These are phyloP conservation scores for Bombus breviceps DNA, from an alignment of 1,140 invertebrate genomes.

Conservation along the genomic window DNA sequence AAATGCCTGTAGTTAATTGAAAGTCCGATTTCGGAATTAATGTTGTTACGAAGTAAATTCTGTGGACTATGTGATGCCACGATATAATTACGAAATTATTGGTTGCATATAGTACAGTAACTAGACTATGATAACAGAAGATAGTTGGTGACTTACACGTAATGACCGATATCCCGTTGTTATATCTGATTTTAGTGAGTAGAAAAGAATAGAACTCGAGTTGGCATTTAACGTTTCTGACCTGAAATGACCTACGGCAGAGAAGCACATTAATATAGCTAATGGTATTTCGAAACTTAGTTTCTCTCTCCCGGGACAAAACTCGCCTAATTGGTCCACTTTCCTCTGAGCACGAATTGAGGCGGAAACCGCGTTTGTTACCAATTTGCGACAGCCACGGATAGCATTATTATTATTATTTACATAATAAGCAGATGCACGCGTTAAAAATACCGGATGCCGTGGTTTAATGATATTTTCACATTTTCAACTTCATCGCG, in stretches of 20 bases:
- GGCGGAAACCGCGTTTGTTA: slow-evolving; percentile 53
- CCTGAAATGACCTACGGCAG: slow-evolving; percentile 59
- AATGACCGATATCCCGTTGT: slow-evolving; percentile 19
- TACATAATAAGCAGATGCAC: not conserved
- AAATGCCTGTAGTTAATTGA: not conserved
- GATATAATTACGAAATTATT: not conserved
- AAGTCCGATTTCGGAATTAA: not conserved
- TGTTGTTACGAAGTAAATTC: slow-evolving; percentile 3
- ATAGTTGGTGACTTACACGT: not conserved
- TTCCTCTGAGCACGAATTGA: slow-evolving; percentile 58
- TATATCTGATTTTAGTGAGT: slow-evolving; percentile 26
- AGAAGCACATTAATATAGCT: slow-evolving; percentile 61
- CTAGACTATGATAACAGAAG: not conserved
- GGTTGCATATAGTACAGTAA: not conserved
- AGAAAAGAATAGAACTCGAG: slow-evolving; percentile 39
- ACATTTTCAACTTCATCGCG: not conserved
- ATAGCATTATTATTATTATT: slow-evolving; percentile 11
- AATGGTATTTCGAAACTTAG: slow-evolving; percentile 66
- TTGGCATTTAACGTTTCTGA: slow-evolving; percentile 51
- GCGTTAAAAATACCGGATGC: too few species aligned
- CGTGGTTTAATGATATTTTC: not conserved
- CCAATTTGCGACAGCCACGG: slow-evolving; percentile 20
- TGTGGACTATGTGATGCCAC: not conserved
- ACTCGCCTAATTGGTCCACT: slow-evolving; percentile 67
- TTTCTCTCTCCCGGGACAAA: slow-evolving; percentile 57